Percentiles rank a stretch among this genome's conserved stretches.
Evolutionary conservation across 1,140 invertebrate species (phyloP).

Genomic region (Hestina assimilis): DNA sequence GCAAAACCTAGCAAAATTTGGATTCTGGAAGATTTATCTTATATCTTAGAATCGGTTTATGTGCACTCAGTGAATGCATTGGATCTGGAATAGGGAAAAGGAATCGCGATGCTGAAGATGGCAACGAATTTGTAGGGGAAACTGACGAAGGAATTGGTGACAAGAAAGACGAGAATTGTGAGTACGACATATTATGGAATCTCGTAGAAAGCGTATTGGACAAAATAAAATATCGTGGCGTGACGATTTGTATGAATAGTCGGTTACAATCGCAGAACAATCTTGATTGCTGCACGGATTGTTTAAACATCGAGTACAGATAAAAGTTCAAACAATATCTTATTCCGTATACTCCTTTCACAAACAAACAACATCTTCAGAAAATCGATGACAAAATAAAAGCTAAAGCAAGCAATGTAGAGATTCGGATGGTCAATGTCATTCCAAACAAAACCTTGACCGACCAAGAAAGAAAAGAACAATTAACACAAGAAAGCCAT

Average conservation of each 20-base stretch:
- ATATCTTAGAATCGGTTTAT: too few species aligned
- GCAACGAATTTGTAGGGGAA: too few species aligned
- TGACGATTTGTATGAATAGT: background rate
- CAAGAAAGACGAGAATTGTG: too few species aligned
- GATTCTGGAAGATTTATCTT: too few species aligned
- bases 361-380: slow-evolving; percentile 20
- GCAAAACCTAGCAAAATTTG: background rate
- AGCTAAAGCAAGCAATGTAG: slow-evolving; percentile 10
- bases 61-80: background rate
- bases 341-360: slow-evolving; percentile 5
- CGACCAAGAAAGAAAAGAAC: too few species aligned
- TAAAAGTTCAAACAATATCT: background rate
- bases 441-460: too few species aligned
- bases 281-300: background rate
- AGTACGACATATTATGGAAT: too few species aligned
- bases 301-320: background rate
- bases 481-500: too few species aligned
- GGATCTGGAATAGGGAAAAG: too few species aligned
- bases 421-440: too few species aligned
- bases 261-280: background rate
- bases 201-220: background rate
- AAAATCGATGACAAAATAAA: slow-evolving; percentile 16
- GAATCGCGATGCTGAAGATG: too few species aligned
- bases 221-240: background rate
- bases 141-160: too few species aligned